These are phyloP conservation scores for Leptopilina clavipes DNA, from an alignment of 1,140 invertebrate genomes.

Conservation along the genomic window DNA sequence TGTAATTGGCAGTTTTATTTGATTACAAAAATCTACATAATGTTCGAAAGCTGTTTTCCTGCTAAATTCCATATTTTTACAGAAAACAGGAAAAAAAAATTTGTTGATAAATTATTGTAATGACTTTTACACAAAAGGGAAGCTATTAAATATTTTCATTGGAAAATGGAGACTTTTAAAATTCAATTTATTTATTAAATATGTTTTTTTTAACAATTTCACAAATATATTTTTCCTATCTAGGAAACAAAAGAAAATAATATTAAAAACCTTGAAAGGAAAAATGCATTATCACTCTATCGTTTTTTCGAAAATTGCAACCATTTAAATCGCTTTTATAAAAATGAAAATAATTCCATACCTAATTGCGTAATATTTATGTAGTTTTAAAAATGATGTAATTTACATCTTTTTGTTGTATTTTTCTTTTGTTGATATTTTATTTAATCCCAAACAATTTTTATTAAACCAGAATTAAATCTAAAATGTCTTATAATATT, in stretches of 20 bases:
- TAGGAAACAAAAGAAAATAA: too few species aligned
- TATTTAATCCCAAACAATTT: too few species aligned
- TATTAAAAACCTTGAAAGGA: background rate
- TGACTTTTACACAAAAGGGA: background rate
- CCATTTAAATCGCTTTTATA: background rate
- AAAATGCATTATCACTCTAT: background rate
- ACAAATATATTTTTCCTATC: too few species aligned
- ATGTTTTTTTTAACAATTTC: background rate
- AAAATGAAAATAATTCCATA: background rate
- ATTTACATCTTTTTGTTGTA: too few species aligned
- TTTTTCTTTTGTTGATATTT: too few species aligned
- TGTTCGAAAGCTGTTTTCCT: background rate
- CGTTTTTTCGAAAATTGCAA: background rate
- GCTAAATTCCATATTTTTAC: background rate
- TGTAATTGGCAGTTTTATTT: background rate
- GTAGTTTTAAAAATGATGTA: too few species aligned
- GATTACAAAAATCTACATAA: background rate
- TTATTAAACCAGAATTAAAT: too few species aligned
- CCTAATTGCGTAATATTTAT: background rate
- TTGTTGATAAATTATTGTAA: background rate
- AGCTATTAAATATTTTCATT: background rate
- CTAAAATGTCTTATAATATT: too few species aligned
- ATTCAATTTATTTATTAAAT: background rate
- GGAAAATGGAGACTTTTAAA: background rate
- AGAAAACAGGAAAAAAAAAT: background rate